phyloP scores from a whole-genome alignment of 2,797 vertebrate species.

The Sphenodon punctatus region DNA sequence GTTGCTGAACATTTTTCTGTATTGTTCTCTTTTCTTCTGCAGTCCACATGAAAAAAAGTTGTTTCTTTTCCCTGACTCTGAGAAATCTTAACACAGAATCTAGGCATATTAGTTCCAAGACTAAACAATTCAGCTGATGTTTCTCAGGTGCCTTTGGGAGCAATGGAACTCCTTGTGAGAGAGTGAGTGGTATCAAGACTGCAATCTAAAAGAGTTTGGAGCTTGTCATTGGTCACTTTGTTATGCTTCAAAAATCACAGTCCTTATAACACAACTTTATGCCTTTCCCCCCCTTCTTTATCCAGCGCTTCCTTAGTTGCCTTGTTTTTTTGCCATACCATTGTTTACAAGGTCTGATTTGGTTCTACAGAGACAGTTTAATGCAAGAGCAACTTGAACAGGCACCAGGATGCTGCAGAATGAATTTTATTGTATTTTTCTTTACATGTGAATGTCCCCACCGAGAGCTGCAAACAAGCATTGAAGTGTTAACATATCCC shows the following conservation, averaged over 20 bases:
- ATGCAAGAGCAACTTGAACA: neutral
- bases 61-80: too few relatives aligned
- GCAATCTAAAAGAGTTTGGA: neutral
- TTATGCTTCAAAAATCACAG: neutral
- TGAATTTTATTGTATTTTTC: neutral
- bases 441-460: neutral
- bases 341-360: slow-evolving; percentile 35
- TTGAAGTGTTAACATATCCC: neutral
- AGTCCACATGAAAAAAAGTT: neutral
- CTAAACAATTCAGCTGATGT: too few relatives aligned
- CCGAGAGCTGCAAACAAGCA: neutral
- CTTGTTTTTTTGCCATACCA: neutral
- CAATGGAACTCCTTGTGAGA: too few relatives aligned
- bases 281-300: neutral
- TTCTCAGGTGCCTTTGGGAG: too few relatives aligned
- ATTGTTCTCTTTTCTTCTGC: too few relatives aligned
- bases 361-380: slow-evolving; percentile 12
- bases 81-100: too few relatives aligned
- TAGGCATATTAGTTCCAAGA: too few relatives aligned
- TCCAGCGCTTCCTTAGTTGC: neutral
- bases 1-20: too few relatives aligned
- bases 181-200: too few relatives aligned
- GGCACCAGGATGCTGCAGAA: neutral
- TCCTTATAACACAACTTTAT: neutral
- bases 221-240: neutral